Evolutionary conservation across 2,797 vertebrate species (phyloP), one percentile per base, ranked within the genome.

Genomic region (Numenius phaeopus): DNA sequence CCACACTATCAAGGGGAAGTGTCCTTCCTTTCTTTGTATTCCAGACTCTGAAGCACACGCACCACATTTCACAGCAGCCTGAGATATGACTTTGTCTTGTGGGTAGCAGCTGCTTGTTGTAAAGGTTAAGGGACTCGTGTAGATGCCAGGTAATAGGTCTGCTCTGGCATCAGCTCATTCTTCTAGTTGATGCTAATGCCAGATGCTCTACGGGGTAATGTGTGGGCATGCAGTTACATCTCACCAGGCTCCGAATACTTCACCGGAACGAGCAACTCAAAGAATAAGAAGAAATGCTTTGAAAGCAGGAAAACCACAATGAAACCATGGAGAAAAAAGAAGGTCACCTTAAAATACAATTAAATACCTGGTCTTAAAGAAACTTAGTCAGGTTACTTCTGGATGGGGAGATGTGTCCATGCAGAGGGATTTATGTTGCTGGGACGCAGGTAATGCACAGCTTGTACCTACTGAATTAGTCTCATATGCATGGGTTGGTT

Each of bases 141-240:
- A 65, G 79, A 3, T 91, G 87, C 82, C 89, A 89, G 89, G 73
- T 76, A 92, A 91, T 62, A 89, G 81, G 30, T 86, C 65, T 96
- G 80, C 40, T 52, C 85, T 96, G 91, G 57, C 85, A 78, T 50
- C 42, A 75, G 37, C 83, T 61, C 71, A 27, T 94, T 91, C 47
- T 67, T 77, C 59, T 40, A 44, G 39, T 7, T 80, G 75, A 34
- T 91, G 90, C 71, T 78, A 89, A 24, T 70, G 52, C 81, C 89
- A 91, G 75, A 66, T 92, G 78, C 75, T 89, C 55, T 65, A 2
- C 3, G 7, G 70, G 83, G 73, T 95, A 64, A 91, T 90, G 87
- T 85, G 37, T 32, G 84, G 92, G 73, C 73, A 55, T 64, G 46
- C 39, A 77, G 29, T 90, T 44, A 10, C 37, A 37, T 50, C 70